These are phyloP conservation scores for Leptinotarsa haldemani DNA, from an alignment of 2,888 invertebrate species.

Conservation along the genomic window DNA sequence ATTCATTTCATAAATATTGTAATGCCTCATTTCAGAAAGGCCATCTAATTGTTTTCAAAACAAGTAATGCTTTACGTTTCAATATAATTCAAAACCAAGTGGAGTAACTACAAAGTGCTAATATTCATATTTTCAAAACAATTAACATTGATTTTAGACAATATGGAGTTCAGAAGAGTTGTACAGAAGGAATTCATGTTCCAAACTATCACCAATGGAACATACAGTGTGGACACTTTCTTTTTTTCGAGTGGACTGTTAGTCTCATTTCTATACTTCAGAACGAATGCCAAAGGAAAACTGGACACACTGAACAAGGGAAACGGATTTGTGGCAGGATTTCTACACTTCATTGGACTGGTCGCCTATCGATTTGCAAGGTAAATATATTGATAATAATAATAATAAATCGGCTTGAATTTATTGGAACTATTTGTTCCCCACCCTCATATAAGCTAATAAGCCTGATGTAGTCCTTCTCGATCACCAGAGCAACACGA, in stretches of 20 bases:
- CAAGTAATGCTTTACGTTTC: no score
- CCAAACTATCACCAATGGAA: slow-evolving; percentile 82
- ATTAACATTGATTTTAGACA: slow-evolving; percentile 67
- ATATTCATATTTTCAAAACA: slow-evolving; percentile 1
- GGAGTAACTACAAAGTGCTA: no score
- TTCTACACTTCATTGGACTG: slow-evolving; percentile 80
- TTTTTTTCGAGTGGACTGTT: slow-evolving; percentile 85
- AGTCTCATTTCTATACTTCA: slow-evolving; percentile 87
- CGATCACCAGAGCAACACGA: no score
- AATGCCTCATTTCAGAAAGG: no score
- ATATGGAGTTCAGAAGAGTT: slow-evolving; percentile 78
- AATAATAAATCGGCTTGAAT: no score
- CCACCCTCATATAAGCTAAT: no score
- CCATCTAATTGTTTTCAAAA: no score
- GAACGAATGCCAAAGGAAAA: slow-evolving; percentile 80
- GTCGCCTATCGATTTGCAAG: slow-evolving; percentile 82
- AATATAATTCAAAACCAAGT: no score
- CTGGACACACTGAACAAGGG: slow-evolving; percentile 76
- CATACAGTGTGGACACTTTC: slow-evolving; percentile 86
- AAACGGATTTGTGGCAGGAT: slow-evolving; percentile 72
- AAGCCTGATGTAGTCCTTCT: no score
- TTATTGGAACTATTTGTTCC: no score
- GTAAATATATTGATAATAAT: slow-evolving; percentile 61
- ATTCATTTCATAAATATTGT: no score
- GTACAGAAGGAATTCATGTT: slow-evolving; percentile 83